phyloP scores from a whole-genome alignment of 2,113 vertebrate genomes.

The Syrmaticus mikado region DNA sequence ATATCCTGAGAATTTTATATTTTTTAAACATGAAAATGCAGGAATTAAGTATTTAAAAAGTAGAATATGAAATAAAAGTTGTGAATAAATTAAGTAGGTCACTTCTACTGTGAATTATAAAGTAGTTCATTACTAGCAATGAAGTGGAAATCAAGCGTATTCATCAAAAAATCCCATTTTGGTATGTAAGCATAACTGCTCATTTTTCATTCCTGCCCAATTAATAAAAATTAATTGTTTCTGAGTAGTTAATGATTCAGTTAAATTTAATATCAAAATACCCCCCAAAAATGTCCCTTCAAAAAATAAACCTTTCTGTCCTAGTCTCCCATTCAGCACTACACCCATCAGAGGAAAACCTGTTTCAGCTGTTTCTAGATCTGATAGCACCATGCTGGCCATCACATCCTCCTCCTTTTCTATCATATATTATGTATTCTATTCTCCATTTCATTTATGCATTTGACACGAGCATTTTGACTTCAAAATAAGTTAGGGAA shows the following conservation, averaged over 20 bases:
- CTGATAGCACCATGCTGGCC: neutral
- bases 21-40: neutral
- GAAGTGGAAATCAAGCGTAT: neutral
- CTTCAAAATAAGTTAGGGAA: neutral
- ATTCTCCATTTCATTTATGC: neutral
- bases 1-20: neutral
- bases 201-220: neutral
- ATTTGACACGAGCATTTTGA: neutral
- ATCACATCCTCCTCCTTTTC: neutral
- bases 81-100: neutral
- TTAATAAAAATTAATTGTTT: neutral
- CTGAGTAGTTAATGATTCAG: neutral
- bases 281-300: neutral
- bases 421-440: neutral
- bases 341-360: neutral
- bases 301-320: neutral
- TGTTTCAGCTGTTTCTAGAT: neutral
- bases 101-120: neutral
- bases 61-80: neutral
- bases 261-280: slow-evolving; percentile 7
- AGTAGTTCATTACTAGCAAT: neutral
- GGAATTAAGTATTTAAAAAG: neutral
- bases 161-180: neutral
- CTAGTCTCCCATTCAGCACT: neutral
- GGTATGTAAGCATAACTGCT: neutral